Evolutionary conservation across 2,888 invertebrate genomes (phyloP).

Genomic region (Kuschelorhynchus macadamiae): DNA sequence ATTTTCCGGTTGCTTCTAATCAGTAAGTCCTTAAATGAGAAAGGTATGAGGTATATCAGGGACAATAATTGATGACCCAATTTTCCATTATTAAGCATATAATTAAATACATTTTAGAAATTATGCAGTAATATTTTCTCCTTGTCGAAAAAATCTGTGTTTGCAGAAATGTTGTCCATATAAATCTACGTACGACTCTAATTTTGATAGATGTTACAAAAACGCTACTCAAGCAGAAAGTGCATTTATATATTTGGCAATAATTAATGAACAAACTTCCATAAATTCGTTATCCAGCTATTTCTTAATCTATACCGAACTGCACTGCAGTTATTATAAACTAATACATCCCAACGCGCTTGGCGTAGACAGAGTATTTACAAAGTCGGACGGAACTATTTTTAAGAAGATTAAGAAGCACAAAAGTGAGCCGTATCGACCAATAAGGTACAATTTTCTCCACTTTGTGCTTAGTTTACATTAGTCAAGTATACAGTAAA

Average conservation of each 20-base stretch:
- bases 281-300: not conserved
- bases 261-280: not conserved
- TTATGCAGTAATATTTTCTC: slow-evolving; percentile 22
- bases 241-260: not conserved
- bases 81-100: no score
- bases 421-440: no score
- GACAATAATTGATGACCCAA: no score
- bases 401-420: no score
- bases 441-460: no score
- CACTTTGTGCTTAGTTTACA: no score
- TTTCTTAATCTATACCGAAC: not conserved
- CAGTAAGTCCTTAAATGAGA: no score
- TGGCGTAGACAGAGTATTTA: not conserved
- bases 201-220: not conserved
- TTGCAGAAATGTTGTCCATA: slow-evolving; percentile 37
- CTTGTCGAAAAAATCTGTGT: slow-evolving; percentile 26
- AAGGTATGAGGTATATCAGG: no score
- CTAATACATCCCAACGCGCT: slow-evolving; percentile 1
- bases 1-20: no score
- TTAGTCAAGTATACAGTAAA: no score
- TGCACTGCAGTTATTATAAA: not conserved
- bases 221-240: not conserved
- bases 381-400: not conserved
- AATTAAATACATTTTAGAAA: slow-evolving; percentile 21
- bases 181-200: not conserved